These are phyloP conservation scores for Mus spretus DNA, from an alignment of 2,797 vertebrate species.

Conservation along the genomic window DNA sequence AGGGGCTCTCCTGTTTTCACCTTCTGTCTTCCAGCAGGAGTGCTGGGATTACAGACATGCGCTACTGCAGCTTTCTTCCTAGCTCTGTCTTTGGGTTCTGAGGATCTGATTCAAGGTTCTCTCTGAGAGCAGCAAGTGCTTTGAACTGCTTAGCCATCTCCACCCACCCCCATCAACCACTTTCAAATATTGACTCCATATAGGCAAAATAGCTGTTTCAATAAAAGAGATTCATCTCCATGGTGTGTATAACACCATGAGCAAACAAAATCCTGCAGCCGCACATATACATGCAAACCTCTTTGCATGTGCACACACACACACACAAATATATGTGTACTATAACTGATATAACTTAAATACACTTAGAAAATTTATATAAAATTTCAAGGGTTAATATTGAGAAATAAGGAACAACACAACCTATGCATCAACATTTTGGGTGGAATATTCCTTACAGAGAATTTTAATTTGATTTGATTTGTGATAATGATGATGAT, in stretches of 20 bases:
- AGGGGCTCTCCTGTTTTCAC: background rate
- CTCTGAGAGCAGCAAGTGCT: background rate
- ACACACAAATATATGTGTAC: background rate
- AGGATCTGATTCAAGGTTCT: background rate
- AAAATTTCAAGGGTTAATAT: slow-evolving; percentile 34
- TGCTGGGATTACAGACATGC: background rate
- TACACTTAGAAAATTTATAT: slow-evolving; percentile 15
- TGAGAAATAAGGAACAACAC: background rate
- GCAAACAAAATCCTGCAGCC: background rate
- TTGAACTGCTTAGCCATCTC: background rate
- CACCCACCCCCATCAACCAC: background rate
- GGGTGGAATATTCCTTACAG: background rate
- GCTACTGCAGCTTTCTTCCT: too few species aligned
- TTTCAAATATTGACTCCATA: background rate
- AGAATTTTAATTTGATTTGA: slow-evolving; percentile 26
- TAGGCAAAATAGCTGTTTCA: background rate
- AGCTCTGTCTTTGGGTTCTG: background rate
- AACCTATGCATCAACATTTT: background rate
- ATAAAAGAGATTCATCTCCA: slow-evolving; percentile 18
- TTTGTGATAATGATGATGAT: background rate
- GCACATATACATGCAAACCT: background rate
- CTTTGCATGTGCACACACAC: background rate
- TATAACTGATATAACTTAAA: background rate
- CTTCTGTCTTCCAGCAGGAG: background rate
- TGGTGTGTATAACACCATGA: background rate